phyloP scores from a whole-genome alignment of 2,888 invertebrate species.

The Caenorhabditis japonica region DNA sequence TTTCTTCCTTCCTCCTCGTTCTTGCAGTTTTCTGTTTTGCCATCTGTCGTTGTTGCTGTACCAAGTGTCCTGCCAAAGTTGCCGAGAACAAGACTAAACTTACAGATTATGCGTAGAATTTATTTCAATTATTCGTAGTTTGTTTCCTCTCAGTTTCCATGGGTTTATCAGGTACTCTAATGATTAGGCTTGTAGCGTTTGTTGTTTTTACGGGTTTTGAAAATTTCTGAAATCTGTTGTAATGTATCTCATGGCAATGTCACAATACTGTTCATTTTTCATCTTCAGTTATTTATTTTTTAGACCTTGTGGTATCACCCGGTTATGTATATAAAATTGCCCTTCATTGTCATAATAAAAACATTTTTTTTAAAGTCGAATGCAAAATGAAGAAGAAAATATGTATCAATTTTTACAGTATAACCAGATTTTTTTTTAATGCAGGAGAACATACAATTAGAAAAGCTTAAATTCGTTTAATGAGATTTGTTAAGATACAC shows the following conservation, averaged over 20 bases:
- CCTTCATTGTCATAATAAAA: background rate
- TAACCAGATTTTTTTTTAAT: too few relatives aligned
- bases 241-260: background rate
- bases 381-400: too few relatives aligned
- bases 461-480: too few relatives aligned
- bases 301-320: conserved; percentile 28
- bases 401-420: too few relatives aligned
- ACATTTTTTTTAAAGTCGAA: too few relatives aligned
- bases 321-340: conserved; percentile 31
- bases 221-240: background rate
- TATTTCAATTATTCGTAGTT: background rate
- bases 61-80: conserved; percentile 49
- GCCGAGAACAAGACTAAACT: conserved; percentile 57
- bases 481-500: too few relatives aligned
- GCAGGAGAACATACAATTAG: too few relatives aligned
- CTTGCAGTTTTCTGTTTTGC: conserved; percentile 26
- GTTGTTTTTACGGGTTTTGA: conserved; percentile 7
- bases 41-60: conserved; percentile 46
- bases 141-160: conserved; percentile 9
- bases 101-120: conserved; percentile 45
- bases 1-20: conserved; percentile 21
- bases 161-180: conserved; percentile 16
- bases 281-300: background rate
- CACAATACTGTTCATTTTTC: background rate
- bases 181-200: conserved; percentile 19